Evolutionary conservation across 2,113 vertebrate species (phyloP), one percentile per base, ranked within the genome.

Genomic region (Cryptotis parvus): DNA sequence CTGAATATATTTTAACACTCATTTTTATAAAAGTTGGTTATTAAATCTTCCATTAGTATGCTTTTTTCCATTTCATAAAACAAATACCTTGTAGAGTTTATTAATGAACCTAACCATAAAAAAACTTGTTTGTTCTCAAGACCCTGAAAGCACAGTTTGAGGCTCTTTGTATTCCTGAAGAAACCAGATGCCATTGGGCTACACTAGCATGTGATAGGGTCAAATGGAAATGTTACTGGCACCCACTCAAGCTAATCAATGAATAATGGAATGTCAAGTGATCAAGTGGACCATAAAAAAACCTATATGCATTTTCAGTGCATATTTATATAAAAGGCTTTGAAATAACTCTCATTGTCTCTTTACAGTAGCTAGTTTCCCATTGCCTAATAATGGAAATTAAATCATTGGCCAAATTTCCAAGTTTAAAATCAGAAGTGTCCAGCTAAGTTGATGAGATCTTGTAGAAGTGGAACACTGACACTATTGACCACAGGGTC

Each of bases 381-480:
- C 27, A 58, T 22, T 29, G 14, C 22, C 35, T 81, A 33, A 87
- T 39, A 78, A 55, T 20, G 81, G 29, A 84, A 69, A 70, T 35
- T 74, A 87, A 84, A 88, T 75, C 89, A 63, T 49, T 90, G 74
- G 58, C 55, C 31, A 87, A 39, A 70, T 49, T 82, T 87, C 27
- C 43, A 85, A 82, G 49, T 9, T 66, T 69, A 83, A 77, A 52
- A 55, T 15, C 26, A 61, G 90, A 37, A 55, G 16, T 84, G 45
- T 6, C 29, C 31, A 31, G 24, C 9, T 6, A 29, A 27, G 10
- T 55, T 83, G 22, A 27, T 52, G 14, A 82, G 33, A 49, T 9
- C 58, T 83, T 79, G 6, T 6, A 58, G 66, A 84, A 58, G 6
- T 7, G 22, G 37, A n/a, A 70, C 43, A 45, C 31, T 65, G 70